Conservation (phyloP, 1,140 invertebrate species). For the Drosophila nasuta region DNA sequence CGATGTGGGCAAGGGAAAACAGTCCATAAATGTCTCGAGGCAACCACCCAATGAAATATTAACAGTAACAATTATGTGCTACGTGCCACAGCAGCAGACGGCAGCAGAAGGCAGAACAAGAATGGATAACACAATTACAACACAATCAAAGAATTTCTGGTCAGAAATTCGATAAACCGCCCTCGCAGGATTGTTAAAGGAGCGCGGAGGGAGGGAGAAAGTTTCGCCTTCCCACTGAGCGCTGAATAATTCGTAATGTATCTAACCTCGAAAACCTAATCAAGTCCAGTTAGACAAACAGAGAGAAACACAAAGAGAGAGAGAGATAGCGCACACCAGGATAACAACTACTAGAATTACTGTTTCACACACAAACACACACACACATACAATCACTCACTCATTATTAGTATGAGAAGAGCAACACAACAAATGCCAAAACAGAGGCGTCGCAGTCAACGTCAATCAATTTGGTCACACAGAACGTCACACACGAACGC, state of each 20-base stretch:
- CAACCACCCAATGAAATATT: conserved; percentile 79
- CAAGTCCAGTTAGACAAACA: conserved; percentile 79
- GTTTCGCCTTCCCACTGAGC: conserved; percentile 32
- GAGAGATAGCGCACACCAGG: conserved; percentile 27
- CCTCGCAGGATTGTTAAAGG: conserved; percentile 29
- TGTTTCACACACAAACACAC: conserved; percentile 16
- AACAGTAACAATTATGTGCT: conserved; percentile 79
- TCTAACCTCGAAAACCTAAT: conserved; percentile 81
- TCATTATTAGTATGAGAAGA: neutral
- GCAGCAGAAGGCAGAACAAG: conserved; percentile 30
- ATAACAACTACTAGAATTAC: conserved; percentile 59
- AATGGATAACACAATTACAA: conserved; percentile 70
- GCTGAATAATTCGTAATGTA: conserved; percentile 78
- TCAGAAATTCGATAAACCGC: conserved; percentile 50
- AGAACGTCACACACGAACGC: conserved; percentile 84
- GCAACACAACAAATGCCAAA: conserved; percentile 21
- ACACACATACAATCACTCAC: conserved; percentile 6
- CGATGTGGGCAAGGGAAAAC: conserved; percentile 34
- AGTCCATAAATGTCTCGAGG: conserved; percentile 62
- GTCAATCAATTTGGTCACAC: conserved; percentile 65
- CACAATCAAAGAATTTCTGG: conserved; percentile 68
- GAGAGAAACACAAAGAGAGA: neutral
- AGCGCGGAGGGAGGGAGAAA: neutral
- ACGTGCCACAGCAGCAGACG: conserved; percentile 46
- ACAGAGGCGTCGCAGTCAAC: conserved; percentile 42